Base-by-base conservation (phyloP, 2,113 vertebrate species). In the Casuarius casuarius region DNA sequence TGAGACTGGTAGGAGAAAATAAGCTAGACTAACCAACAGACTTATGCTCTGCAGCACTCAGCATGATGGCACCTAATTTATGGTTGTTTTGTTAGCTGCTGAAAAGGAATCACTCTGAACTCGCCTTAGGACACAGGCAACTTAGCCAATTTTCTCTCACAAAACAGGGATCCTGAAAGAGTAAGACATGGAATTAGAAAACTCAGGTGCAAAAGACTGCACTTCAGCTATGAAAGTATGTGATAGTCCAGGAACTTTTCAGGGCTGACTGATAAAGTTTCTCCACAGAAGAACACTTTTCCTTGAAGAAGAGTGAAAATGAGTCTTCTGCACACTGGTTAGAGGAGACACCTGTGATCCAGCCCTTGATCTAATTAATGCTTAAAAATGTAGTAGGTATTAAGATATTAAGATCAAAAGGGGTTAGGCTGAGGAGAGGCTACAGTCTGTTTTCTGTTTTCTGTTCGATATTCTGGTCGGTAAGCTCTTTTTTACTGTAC, bases 341-440 rank as follows among this genome's bases (percentile, higher is more conserved):
- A 67, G 12, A 94, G 26, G 63, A 63, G 58, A 78, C 68, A 89
- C 74, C 29, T 51, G 65, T 49, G 68, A 90, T 66, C 88, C 13
- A 90, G 58, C 44, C 67, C 40, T 22, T 80, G 20, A 38, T 62
- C 44, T 94, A 91, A 92, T 93, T 86, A 88, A 46, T 77, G 26
- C 70, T 42, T 92, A 84, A 90, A 96, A 94, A 70, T 62, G 18
- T 70, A 89, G 90, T 67, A 76, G 76, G 80, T 74, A 51, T 96
- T 89, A 89, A 89, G 33, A 46, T 90, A 90, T 94, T 94, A 94
- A 10, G 56, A 59, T 33, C 11, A 28, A 33, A 33, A 59, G 29
- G 29, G 31, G 17, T 59, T 10, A 18, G 56, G 18, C 56, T 33
- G 31, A 59, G 56, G 56, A 59, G 46, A 48, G 17, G 11, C 56